These are phyloP conservation scores for Metallyticus violacea DNA, from an alignment of 2,888 invertebrate genomes.

Conservation along the genomic window DNA sequence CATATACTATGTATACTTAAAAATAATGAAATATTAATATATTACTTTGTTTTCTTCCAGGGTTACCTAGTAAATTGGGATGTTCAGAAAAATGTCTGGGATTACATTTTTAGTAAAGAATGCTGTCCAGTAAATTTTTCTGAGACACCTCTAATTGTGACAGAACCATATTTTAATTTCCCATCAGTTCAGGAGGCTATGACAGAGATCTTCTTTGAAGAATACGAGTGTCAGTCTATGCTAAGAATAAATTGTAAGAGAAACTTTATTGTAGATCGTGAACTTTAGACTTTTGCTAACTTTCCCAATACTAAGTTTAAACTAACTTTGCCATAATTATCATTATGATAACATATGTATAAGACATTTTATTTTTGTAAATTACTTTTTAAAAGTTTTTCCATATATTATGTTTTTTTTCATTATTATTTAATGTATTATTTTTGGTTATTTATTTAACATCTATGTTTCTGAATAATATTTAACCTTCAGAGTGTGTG, in stretches of 20 bases:
- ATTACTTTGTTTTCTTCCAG: constrained; percentile 46
- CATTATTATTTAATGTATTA: too few species aligned
- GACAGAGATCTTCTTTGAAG: constrained; percentile 96
- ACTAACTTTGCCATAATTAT: too few species aligned
- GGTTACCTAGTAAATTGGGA: constrained; percentile 97
- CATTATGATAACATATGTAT: too few species aligned
- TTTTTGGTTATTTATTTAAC: too few species aligned
- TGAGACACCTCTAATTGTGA: constrained; percentile 79
- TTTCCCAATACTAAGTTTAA: too few species aligned
- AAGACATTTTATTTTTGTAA: too few species aligned
- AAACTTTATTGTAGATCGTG: too few species aligned
- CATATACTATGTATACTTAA: neutral
- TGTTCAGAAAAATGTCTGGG: constrained; percentile 93
- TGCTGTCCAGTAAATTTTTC: constrained; percentile 73
- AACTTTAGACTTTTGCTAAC: too few species aligned
- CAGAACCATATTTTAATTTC: constrained; percentile 94
- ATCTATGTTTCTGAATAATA: too few species aligned
- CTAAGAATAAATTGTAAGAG: constrained; percentile 65
- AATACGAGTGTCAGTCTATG: constrained; percentile 86
- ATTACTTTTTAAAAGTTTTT: too few species aligned
- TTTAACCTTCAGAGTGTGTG: too few species aligned
- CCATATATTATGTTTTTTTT: too few species aligned
- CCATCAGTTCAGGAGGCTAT: constrained; percentile 88
- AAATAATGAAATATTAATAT: neutral
- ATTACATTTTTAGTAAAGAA: constrained; percentile 87